phyloP scores from a whole-genome alignment of 2,113 vertebrate genomes.

The Zosterops borbonicus region DNA sequence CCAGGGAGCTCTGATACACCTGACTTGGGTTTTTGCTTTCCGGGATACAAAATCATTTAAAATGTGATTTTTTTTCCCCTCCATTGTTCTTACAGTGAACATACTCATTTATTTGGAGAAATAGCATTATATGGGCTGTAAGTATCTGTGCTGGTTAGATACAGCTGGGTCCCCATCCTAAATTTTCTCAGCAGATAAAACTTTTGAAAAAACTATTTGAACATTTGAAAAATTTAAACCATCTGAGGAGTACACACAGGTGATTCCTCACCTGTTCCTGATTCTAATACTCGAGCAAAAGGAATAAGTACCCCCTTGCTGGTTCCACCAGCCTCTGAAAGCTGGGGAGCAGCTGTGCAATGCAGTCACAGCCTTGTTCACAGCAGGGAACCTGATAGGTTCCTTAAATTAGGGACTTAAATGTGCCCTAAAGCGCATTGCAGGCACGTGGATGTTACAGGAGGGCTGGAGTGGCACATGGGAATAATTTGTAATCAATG shows the following conservation, averaged over 20 bases:
- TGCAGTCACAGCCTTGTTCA: neutral
- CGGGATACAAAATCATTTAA: neutral
- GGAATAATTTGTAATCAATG: neutral
- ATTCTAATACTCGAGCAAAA: neutral
- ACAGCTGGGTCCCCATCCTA: neutral
- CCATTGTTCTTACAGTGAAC: neutral
- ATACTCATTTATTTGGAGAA: neutral
- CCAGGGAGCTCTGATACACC: neutral
- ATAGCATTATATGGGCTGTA: neutral
- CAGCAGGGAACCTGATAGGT: neutral
- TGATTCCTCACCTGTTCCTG: neutral
- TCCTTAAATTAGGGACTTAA: neutral
- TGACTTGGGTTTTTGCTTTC: neutral
- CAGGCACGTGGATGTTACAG: neutral
- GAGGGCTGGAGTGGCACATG: neutral
- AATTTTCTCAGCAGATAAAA: neutral
- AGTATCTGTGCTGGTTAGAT: neutral
- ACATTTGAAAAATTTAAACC: neutral
- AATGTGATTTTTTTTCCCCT: neutral
- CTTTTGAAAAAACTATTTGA: neutral
- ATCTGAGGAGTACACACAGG: neutral
- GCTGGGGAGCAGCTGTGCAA: neutral
- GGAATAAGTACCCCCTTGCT: neutral
- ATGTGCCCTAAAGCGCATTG: rapidly evolving
- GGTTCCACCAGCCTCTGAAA: neutral